Evolutionary conservation across 1,140 invertebrate species (phyloP).

Genomic region (Anastrepha obliqua): DNA sequence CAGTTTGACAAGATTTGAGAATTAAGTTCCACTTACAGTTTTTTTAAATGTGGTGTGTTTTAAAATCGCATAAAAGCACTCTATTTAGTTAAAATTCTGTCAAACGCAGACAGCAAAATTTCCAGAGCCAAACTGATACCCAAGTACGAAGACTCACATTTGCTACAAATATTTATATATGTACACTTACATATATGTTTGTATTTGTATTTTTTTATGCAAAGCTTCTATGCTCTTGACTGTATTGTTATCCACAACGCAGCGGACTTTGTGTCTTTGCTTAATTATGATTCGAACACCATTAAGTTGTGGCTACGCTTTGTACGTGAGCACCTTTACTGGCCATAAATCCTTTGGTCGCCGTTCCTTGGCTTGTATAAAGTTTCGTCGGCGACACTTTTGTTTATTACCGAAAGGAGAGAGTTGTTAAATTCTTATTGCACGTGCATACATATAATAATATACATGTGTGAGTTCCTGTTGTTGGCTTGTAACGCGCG

Average conservation of each 20-base stretch:
- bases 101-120: too few relatives aligned
- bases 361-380: neutral
- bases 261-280: neutral
- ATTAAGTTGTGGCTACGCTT: constrained; percentile 24
- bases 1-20: too few relatives aligned
- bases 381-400: constrained; percentile 32
- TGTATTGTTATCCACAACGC: neutral
- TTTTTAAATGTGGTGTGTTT: too few relatives aligned
- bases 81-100: too few relatives aligned
- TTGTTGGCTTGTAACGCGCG: neutral
- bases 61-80: too few relatives aligned
- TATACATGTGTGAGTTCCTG: neutral
- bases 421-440: constrained; percentile 11
- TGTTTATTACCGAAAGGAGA: constrained; percentile 1
- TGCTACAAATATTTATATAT: too few relatives aligned
- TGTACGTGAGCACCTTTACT: constrained; percentile 23
- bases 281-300: neutral
- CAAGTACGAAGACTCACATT: too few relatives aligned
- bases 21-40: too few relatives aligned
- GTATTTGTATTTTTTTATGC: neutral
- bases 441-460: neutral
- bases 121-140: too few relatives aligned
- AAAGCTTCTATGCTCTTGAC: too few relatives aligned
- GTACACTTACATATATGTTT: neutral
- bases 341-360: neutral